These are phyloP conservation scores for Scolanthus callimorphus DNA, from an alignment of 92 coral and sea anemone genomes.

Conservation along the genomic window DNA sequence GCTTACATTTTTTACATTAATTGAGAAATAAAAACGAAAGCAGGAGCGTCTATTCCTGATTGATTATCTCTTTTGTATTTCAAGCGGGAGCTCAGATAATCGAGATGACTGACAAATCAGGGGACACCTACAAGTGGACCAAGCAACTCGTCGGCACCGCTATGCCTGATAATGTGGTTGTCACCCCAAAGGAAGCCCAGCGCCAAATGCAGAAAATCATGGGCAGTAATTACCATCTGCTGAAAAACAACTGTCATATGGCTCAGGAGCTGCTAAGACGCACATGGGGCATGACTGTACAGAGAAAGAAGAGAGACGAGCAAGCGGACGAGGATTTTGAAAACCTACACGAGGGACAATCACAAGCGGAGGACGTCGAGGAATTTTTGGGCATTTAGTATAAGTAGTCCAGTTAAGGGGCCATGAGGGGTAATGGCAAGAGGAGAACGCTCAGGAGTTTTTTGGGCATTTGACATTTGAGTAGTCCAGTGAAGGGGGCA, in stretches of 20 bases:
- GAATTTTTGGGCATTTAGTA: too few relatives aligned
- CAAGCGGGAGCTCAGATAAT: not conserved
- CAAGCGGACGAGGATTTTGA: too few relatives aligned
- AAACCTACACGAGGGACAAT: too few relatives aligned
- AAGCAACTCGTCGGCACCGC: not conserved
- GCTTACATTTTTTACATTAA: too few relatives aligned
- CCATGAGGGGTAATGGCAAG: too few relatives aligned
- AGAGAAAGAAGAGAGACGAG: too few relatives aligned
- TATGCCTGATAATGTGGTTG: not conserved
- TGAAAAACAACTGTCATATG: not conserved
- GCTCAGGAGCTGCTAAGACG: not conserved
- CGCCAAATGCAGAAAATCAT: not conserved
- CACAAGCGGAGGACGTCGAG: too few relatives aligned
- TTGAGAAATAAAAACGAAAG: not conserved
- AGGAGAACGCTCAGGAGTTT: too few relatives aligned
- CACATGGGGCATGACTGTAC: not conserved
- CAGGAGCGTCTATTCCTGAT: not conserved
- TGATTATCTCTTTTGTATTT: not conserved
- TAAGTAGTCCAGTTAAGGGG: too few relatives aligned
- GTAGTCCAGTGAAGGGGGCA: too few relatives aligned
- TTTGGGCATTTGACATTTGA: too few relatives aligned
- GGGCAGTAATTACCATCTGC: not conserved
- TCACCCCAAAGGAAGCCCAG: constrained; percentile 4
- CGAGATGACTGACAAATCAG: not conserved
- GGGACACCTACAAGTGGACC: not conserved